Base-by-base conservation (phyloP, 2,888 invertebrate genomes). In the Thyatira batis region DNA sequence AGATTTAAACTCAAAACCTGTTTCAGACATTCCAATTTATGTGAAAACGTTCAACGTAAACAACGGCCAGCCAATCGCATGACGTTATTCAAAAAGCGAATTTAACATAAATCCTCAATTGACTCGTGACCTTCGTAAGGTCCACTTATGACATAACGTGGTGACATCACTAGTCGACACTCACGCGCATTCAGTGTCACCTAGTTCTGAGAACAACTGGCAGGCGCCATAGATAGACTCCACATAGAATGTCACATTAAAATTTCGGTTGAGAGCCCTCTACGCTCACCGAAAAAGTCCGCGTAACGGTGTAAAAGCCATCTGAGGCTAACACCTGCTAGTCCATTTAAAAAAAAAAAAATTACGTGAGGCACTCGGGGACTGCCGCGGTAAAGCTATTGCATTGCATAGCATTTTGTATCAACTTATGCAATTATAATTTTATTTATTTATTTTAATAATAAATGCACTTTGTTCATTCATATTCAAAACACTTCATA, bases 91-190 rank as follows among this genome's bases (percentile, higher is more conserved):
- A 52, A 65, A 65, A 65, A 58, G 58, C 55, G 49, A 62, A 51
- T 50, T 65, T 4, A 17, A 39, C 17, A 39, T 17, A 39, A 39
- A 39, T 39, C 39, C 17, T 39, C 17, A 39, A 39, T 39, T 17
- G 17, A 17, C 13, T 11, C 39, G 39, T 39, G 17, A 30, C 78
- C 75, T 73, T 67, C 62, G 50, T 55, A 67, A 67, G 65, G 63
- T 64, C 65, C 53, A 52, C 58, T 49, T 5, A 28, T 60, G 64
- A 59, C 49, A 65, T 68, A 66, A 65, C 66, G 62, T 55, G 60
- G 63, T 70, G 77, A 77, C 75, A 76, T 77, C 77, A 77, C 61
- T 63, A 60, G 53, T 33, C 50, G 45, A 52, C 50, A 53, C 53
- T 54, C 27, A 50, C 51, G 49, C 49, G 55, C 28, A 33, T 27